These are phyloP conservation scores for Tiliqua scincoides DNA, from an alignment of 2,113 vertebrate species.

Conservation along the genomic window DNA sequence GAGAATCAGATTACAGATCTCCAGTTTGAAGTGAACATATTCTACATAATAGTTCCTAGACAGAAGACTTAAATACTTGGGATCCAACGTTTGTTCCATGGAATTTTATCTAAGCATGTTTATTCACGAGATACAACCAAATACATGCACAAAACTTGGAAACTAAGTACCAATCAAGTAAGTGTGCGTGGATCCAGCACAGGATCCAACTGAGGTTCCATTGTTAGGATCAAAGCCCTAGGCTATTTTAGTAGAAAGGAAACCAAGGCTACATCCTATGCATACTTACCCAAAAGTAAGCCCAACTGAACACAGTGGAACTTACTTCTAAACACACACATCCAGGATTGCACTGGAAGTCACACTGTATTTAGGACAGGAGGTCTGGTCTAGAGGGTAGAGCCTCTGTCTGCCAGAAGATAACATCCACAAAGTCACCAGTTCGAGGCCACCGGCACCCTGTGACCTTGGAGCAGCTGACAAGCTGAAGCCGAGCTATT, in stretches of 20 bases:
- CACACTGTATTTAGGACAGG: neutral
- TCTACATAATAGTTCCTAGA: neutral
- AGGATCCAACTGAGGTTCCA: neutral
- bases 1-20: neutral
- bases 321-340: neutral
- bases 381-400: too few relatives aligned
- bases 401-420: too few relatives aligned
- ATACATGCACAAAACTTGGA: too few relatives aligned
- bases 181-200: too few relatives aligned
- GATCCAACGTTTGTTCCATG: neutral
- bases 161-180: neutral
- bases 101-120: neutral
- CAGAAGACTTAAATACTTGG: neutral
- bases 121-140: too few relatives aligned
- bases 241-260: neutral
- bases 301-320: neutral
- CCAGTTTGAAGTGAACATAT: neutral
- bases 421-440: too few relatives aligned
- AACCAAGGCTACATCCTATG: neutral
- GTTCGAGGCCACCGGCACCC: too few relatives aligned
- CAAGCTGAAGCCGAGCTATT: too few relatives aligned
- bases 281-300: neutral
- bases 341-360: neutral
- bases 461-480: too few relatives aligned
- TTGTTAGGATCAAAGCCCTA: neutral